Evolutionary conservation across 1,140 invertebrate species (phyloP), one percentile per base, ranked within the genome.

Genomic region (Drosophila serrata): DNA sequence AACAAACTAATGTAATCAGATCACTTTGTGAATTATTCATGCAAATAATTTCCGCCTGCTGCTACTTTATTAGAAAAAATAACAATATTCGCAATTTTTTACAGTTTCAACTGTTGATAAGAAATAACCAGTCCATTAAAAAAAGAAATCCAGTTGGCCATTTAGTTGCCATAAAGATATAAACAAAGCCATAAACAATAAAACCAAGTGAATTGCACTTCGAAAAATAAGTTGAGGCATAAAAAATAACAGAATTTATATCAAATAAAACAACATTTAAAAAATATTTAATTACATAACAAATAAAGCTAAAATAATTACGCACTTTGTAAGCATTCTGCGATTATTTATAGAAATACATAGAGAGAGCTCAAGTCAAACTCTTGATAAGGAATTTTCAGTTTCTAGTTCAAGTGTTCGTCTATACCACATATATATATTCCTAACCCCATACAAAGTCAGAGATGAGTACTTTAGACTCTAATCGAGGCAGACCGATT

Each of bases 391-490:
- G 81, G 15, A 31, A 15, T 60, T 82, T 82, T 40, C 17, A 48
- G 64, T 80, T 68, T 64, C 51, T 35, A 74, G 56, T 73, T 77
- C 64, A 67, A 81, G 68, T 75, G 58, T 48, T 81, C 61, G 11
- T 24, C 31, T 55, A 22, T 37, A 53, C 15, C 33, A 42, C 60
- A 24, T 24, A 24, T 24, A 24, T 24, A 24, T 7, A 9, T 33
- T 6, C 19, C 11, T 29, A 4, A 6, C 17, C 3, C 4, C 12
- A 29, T 59, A 59, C 55, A 57, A 37, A 40, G 56, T 75, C 42
- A 39, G 12, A 43, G 31, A 19, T 46, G 61, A 37, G 75, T 39
- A 88, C 82, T 88, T 87, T 86, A 82, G 82, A 87, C 82, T 55
- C 51, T 57, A 59, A 51, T 59, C 59, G 29, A 24, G 8, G 57